Conservation (phyloP, 2,113 vertebrate species). For the Campylorhamphus procurvoides region DNA sequence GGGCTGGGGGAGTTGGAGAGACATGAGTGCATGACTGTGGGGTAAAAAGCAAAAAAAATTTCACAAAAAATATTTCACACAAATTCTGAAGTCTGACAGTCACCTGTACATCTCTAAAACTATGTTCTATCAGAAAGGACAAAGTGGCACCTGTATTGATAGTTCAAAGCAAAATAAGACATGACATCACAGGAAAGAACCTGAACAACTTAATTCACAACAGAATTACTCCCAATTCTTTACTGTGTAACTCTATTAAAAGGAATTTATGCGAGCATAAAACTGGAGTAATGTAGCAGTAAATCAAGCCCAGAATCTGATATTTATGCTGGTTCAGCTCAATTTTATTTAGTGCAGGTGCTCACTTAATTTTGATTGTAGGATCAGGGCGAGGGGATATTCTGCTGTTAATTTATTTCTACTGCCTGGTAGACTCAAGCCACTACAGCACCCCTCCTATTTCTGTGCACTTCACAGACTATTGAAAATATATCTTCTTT, state of each 20-base stretch:
- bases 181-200: neutral
- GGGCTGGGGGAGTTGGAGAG: neutral
- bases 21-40: neutral
- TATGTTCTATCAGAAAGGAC: neutral
- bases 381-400: neutral
- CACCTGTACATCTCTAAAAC: neutral
- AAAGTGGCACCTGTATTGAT: neutral
- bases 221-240: neutral
- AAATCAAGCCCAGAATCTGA: constrained; percentile 28
- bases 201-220: neutral
- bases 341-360: constrained; percentile 43
- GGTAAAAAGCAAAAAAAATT: neutral
- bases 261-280: constrained; percentile 29
- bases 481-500: neutral
- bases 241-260: neutral
- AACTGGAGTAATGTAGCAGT: neutral
- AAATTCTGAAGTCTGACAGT: neutral
- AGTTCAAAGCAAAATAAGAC: neutral
- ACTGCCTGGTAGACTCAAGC: neutral
- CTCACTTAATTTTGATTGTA: constrained; percentile 17
- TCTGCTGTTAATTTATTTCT: neutral
- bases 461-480: neutral
- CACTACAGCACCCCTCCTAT: neutral
- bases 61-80: neutral
- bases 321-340: neutral